Percentiles rank a stretch among this genome's conserved stretches.
Evolutionary conservation across 2,888 invertebrate genomes (phyloP).

Genomic region (Himalopsyche kuldschensis): DNA sequence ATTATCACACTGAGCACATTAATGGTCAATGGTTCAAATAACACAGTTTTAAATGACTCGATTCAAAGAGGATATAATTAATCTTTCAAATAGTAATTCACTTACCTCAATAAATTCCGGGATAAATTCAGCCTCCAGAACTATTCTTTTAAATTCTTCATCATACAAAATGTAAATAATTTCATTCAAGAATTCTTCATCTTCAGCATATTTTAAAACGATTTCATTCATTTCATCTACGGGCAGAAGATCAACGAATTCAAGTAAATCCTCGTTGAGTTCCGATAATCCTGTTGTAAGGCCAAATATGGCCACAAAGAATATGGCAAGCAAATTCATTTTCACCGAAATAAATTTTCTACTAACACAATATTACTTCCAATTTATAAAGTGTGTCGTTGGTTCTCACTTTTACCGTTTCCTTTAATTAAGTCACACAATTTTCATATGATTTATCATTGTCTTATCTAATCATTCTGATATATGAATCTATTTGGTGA

Average conservation of each 20-base stretch:
- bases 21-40: no score
- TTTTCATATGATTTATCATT: no score
- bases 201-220: not conserved
- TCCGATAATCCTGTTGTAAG: not conserved
- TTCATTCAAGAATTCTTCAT: constrained; percentile 2
- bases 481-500: no score
- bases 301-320: not conserved
- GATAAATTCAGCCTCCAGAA: constrained; percentile 1
- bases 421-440: no score
- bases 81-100: not conserved
- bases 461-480: no score
- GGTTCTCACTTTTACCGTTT: no score
- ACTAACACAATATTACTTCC: no score
- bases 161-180: not conserved
- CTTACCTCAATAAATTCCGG: constrained; percentile 4
- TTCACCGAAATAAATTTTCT: not conserved
- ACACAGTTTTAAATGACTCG: no score
- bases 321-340: constrained; percentile 11
- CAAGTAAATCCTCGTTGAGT: not conserved
- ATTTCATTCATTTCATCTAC: not conserved
- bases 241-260: constrained; percentile 13
- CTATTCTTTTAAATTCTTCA: constrained; percentile 14
- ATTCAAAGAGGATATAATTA: no score
- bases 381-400: no score
- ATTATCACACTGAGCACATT: no score